Evolutionary conservation across 2,888 invertebrate species (phyloP), one percentile per base, ranked within the genome.

Genomic region (Xestoiulus laeticollis): DNA sequence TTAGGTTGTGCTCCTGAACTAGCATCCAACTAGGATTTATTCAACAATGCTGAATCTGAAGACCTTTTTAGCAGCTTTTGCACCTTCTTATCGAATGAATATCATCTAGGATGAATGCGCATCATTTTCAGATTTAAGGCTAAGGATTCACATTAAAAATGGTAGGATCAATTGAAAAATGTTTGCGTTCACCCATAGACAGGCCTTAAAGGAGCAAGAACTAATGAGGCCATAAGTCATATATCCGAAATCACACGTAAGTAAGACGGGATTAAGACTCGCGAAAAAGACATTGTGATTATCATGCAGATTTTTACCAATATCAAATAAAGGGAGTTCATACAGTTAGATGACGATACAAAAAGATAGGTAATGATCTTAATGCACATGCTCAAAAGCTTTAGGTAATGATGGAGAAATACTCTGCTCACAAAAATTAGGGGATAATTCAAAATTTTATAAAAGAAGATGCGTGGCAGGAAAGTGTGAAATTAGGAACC

Each of bases 1-100:
- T 78, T 10, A 78, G 78, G 30, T 30, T 78, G 26, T 30, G 26
- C 10, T 78, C 78, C 30, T 30, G 22, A 78, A 78, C 30, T 30
- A 16, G 78, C 78, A 78, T 78, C 30, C 30, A 26, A 78, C 30
- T 30, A 78, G 78, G 78, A 78, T 30, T 78, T 78, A 78, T 78
- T 30, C 30, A 78, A 78, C 22, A 78, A 78, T 30, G 78, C 78
- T 78, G 78, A 78, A 30, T 78, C 30, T 78, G 26, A 30, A 78
- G 30, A 10, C 30, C 22, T 30, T 78, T 78, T 30, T 78, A 14
- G 78, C 30, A 26, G 78, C 30, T 30, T 78, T 78, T 78, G 12
- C 26, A 30, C 78, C 14, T 78, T 78, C n/a, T 78, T 26, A 78
- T 30, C 30, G 30, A 78, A 78, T 78, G 68, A 68, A 68, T 68